phyloP scores from a whole-genome alignment of 2,113 vertebrate genomes.

The Sinocyclocheilus maitianheensis region DNA sequence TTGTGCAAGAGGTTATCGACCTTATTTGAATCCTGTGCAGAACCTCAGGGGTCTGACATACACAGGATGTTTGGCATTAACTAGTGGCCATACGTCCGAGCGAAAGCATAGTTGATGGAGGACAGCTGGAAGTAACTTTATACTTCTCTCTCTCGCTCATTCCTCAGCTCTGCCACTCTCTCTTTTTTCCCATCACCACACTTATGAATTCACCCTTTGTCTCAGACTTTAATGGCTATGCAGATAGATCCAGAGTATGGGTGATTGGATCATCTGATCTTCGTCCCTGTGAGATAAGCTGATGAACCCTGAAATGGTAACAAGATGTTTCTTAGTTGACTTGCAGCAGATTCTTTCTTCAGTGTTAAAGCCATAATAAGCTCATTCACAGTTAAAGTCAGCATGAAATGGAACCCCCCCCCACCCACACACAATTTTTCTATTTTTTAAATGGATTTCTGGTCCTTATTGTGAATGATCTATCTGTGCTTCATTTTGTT shows the following conservation, averaged over 20 bases:
- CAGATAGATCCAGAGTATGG: slow-evolving; percentile 14
- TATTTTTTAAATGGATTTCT: not conserved
- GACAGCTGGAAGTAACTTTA: slow-evolving; percentile 81
- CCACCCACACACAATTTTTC: not conserved
- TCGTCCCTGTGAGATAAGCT: slow-evolving; percentile 53
- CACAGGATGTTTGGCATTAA: slow-evolving; percentile 73
- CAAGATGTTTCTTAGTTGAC: slow-evolving; percentile 6
- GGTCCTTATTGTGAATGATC: not conserved
- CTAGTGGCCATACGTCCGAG: slow-evolving; percentile 66
- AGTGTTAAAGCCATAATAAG: not conserved
- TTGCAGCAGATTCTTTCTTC: not conserved
- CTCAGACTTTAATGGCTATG: slow-evolving; percentile 48
- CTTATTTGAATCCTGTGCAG: slow-evolving; percentile 72
- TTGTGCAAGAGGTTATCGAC: slow-evolving; percentile 66
- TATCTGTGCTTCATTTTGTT: not conserved
- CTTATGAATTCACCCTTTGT: slow-evolving; percentile 79
- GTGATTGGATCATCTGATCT: slow-evolving; percentile 73
- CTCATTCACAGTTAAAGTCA: not conserved
- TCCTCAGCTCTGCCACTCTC: slow-evolving; percentile 69
- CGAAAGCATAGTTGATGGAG: slow-evolving; percentile 29
- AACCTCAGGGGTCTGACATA: slow-evolving; percentile 69
- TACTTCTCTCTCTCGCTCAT: slow-evolving; percentile 72
- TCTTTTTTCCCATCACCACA: slow-evolving; percentile 72
- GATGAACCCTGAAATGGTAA: not conserved
- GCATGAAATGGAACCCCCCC: not conserved